Percentiles rank a stretch among this genome's conserved stretches.
phyloP scores from a whole-genome alignment of 2,113 vertebrate genomes.

The Oncorhynchus tshawytscha region DNA sequence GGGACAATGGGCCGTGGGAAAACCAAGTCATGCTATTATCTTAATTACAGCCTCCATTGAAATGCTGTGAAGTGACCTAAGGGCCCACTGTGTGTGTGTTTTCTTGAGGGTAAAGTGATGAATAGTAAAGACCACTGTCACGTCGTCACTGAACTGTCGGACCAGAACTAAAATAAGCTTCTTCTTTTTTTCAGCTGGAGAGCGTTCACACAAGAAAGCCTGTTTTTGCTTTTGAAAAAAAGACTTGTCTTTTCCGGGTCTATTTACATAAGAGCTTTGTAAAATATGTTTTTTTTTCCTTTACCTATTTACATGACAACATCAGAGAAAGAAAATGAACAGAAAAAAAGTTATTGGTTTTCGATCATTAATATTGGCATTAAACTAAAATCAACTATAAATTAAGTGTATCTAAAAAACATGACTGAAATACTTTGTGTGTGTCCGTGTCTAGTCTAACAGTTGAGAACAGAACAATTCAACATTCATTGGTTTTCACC shows the following conservation, averaged over 20 bases:
- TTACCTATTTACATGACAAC: constrained; percentile 69
- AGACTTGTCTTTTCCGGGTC: constrained; percentile 56
- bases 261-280: constrained; percentile 74
- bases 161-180: constrained; percentile 42
- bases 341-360: constrained; percentile 1
- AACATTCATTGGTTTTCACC: neutral
- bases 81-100: constrained; percentile 29
- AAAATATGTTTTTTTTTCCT: constrained; percentile 59
- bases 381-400: neutral
- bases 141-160: constrained; percentile 55
- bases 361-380: neutral
- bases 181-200: constrained; percentile 46
- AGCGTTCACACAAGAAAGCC: constrained; percentile 36
- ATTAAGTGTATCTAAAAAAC: neutral
- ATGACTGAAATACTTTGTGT: neutral
- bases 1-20: neutral
- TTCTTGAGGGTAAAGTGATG: constrained; percentile 45
- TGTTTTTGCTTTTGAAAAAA: constrained; percentile 62
- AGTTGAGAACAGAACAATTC: neutral
- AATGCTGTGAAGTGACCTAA: constrained; percentile 41
- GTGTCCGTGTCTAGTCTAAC: neutral
- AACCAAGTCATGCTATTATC: constrained; percentile 53
- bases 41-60: constrained; percentile 55
- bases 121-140: constrained; percentile 46
- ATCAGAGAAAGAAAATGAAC: constrained; percentile 46